Conservation (phyloP, 2,888 invertebrate species). For the Didymodactylos carnosus region DNA sequence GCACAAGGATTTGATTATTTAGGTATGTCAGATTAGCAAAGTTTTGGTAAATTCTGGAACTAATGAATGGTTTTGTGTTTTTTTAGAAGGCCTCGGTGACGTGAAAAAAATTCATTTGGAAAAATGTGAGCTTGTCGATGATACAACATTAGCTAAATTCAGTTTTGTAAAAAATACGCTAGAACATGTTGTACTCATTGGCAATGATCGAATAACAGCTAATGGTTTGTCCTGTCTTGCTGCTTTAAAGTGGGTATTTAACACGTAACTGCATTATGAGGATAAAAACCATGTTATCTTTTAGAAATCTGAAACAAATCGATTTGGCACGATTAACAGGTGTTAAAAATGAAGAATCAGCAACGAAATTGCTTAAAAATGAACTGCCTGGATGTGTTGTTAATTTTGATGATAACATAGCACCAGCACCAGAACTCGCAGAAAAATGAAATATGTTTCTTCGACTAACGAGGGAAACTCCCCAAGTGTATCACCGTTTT, state of each 20-base stretch:
- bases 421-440: neutral
- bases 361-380: neutral
- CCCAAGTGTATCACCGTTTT: no score
- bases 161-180: neutral
- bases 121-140: constrained; percentile 52
- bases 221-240: neutral
- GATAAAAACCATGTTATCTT: neutral
- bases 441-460: neutral
- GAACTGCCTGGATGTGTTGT: constrained; percentile 7
- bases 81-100: constrained; percentile 46
- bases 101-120: constrained; percentile 53
- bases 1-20: constrained; percentile 64
- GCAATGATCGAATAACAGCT: neutral
- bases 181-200: neutral
- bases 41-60: neutral
- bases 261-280: no score
- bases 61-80: no score
- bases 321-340: neutral
- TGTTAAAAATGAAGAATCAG: neutral
- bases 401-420: neutral
- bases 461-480: no score
- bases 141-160: constrained; percentile 42
- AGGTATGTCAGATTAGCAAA: constrained; percentile 34
- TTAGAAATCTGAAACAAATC: constrained; percentile 8
- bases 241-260: neutral